phyloP scores from a whole-genome alignment of 2,888 invertebrate genomes.

The Seladonia tumulorum region DNA sequence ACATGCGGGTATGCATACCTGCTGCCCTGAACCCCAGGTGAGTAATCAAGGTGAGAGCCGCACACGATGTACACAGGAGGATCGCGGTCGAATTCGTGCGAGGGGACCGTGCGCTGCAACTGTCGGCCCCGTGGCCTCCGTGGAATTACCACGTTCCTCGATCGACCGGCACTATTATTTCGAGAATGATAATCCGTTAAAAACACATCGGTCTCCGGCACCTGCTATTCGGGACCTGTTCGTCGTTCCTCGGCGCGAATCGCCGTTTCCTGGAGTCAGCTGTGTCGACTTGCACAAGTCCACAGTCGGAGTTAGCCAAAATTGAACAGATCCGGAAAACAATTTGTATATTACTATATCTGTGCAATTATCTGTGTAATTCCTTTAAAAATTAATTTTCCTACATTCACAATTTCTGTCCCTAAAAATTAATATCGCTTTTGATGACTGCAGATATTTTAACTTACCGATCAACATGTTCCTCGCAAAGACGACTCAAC shows the following conservation, averaged over 20 bases:
- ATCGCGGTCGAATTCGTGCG: constrained; percentile 61
- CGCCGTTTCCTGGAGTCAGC: not conserved
- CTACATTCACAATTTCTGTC: too few species aligned
- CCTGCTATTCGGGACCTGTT: not conserved
- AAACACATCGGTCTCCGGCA: constrained; percentile 25
- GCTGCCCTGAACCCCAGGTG: constrained; percentile 71
- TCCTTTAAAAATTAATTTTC: too few species aligned
- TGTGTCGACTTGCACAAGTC: not conserved
- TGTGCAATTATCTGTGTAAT: too few species aligned
- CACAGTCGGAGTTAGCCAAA: not conserved
- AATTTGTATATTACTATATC: too few species aligned
- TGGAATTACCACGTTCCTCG: constrained; percentile 42
- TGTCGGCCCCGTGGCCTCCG: not conserved
- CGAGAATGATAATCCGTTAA: constrained; percentile 49
- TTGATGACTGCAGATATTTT: too few species aligned
- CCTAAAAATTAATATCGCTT: too few species aligned
- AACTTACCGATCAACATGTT: too few species aligned
- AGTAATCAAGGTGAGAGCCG: constrained; percentile 74
- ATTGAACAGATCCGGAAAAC: too few species aligned
- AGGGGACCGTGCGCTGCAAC: not conserved
- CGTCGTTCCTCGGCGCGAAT: not conserved
- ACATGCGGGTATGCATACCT: constrained; percentile 75
- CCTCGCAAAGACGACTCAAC: too few species aligned
- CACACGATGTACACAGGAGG: constrained; percentile 61
- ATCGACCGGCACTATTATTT: constrained; percentile 36